phyloP scores from a whole-genome alignment of 2,797 vertebrate species.

The Sternarchorhynchus goeldii region DNA sequence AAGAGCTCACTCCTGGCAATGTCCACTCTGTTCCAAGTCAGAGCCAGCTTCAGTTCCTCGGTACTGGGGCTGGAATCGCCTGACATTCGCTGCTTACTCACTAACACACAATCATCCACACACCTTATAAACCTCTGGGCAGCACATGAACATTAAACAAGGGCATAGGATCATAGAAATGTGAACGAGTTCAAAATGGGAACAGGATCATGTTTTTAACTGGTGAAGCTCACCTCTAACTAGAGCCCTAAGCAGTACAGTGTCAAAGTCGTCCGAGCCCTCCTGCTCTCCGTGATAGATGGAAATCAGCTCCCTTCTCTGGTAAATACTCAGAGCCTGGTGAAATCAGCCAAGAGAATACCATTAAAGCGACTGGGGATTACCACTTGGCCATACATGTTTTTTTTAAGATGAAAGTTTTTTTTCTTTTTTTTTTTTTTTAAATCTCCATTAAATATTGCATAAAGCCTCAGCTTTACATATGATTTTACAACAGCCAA shows the following conservation, averaged over 20 bases:
- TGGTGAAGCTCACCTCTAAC: slow-evolving; percentile 76
- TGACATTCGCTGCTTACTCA: slow-evolving; percentile 74
- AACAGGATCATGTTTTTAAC: background rate
- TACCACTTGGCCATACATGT: too few species aligned
- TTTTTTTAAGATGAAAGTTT: too few species aligned
- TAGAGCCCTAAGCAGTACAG: slow-evolving; percentile 83
- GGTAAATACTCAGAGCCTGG: slow-evolving; percentile 82
- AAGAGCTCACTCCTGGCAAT: slow-evolving; percentile 91
- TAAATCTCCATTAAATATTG: too few species aligned
- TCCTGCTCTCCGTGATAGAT: slow-evolving; percentile 82
- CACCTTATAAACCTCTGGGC: background rate
- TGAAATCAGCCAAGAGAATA: background rate
- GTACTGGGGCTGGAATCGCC: slow-evolving; percentile 72
- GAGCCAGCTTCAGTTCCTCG: slow-evolving; percentile 87
- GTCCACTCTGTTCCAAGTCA: slow-evolving; percentile 92
- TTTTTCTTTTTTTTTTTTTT: too few species aligned
- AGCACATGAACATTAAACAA: background rate
- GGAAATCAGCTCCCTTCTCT: slow-evolving; percentile 80
- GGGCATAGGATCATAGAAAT: background rate
- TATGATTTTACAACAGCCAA: background rate
- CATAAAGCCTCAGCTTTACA: background rate
- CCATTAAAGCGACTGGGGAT: background rate
- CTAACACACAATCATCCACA: slow-evolving; percentile 64
- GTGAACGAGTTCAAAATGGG: too few species aligned
- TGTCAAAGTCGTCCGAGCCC: slow-evolving; percentile 86